Evolutionary conservation across 2,797 vertebrate species (phyloP).

Genomic region (Morus bassanus): DNA sequence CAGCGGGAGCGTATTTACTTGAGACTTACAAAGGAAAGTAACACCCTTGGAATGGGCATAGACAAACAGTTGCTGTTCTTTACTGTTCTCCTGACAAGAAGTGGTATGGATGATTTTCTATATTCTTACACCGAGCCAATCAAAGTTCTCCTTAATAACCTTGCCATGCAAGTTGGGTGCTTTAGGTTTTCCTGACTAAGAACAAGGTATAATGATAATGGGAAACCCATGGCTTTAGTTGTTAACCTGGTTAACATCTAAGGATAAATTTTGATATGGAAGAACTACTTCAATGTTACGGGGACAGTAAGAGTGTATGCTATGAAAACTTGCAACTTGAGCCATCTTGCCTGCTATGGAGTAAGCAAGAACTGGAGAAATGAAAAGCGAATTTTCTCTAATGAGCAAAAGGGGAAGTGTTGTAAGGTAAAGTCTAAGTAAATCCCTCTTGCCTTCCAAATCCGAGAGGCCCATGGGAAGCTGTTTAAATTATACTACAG

Average conservation of each 20-base stretch:
- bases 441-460: not conserved
- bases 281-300: not conserved
- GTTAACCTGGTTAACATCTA: not conserved
- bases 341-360: not conserved
- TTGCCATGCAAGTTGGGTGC: not conserved
- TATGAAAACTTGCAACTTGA: not conserved
- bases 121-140: not conserved
- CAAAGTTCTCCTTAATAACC: not conserved
- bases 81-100: not conserved
- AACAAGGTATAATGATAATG: not conserved
- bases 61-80: not conserved
- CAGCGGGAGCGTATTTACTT: not conserved
- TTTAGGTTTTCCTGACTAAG: not conserved
- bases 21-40: not conserved
- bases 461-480: not conserved
- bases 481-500: not conserved
- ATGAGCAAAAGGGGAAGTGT: not conserved
- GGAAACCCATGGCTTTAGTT: not conserved
- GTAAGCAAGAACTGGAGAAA: not conserved
- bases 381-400: not conserved
- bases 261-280: not conserved
- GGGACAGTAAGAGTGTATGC: not conserved
- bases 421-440: not conserved
- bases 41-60: not conserved
- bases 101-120: not conserved